Percentiles rank a stretch among this genome's conserved stretches.
Conservation (phyloP, 2,888 invertebrate genomes). For the Stratiomys singularior region DNA sequence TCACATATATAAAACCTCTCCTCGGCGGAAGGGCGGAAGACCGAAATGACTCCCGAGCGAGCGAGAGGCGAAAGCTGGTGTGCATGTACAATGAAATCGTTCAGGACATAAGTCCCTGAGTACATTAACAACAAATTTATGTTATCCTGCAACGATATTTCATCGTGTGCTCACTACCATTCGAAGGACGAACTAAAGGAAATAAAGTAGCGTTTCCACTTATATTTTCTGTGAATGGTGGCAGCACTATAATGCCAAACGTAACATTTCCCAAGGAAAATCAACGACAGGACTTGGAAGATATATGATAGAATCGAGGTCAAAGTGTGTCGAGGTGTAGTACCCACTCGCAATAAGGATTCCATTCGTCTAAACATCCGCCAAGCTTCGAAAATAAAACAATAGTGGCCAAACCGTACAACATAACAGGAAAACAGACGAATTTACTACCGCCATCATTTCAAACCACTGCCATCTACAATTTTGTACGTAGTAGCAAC, state of each 20-base stretch:
- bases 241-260: slow-evolving; percentile 21
- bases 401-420: slow-evolving; percentile 34
- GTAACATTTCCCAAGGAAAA: background rate
- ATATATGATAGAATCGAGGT: slow-evolving; percentile 19
- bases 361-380: slow-evolving; percentile 4
- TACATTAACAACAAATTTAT: slow-evolving; percentile 53
- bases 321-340: slow-evolving; percentile 10
- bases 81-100: slow-evolving; percentile 36
- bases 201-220: slow-evolving; percentile 49
- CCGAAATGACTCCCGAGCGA: background rate
- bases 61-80: background rate
- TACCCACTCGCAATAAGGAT: slow-evolving; percentile 21
- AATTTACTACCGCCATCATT: slow-evolving; percentile 35
- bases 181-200: slow-evolving; percentile 33
- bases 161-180: slow-evolving; percentile 48
- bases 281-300: slow-evolving; percentile 4
- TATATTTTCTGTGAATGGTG: slow-evolving; percentile 37
- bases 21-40: background rate
- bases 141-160: slow-evolving; percentile 53
- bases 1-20: slow-evolving; percentile 21
- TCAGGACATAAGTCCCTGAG: slow-evolving; percentile 48
- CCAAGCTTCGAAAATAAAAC: slow-evolving; percentile 18
- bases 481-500: background rate
- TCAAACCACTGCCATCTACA: background rate
- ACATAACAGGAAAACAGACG: slow-evolving; percentile 37